A percentile compares a stretch with the other conserved stretches of the same genome.
phyloP scores from a whole-genome alignment of 2,888 invertebrate species.

The Podotricha telesiphe region DNA sequence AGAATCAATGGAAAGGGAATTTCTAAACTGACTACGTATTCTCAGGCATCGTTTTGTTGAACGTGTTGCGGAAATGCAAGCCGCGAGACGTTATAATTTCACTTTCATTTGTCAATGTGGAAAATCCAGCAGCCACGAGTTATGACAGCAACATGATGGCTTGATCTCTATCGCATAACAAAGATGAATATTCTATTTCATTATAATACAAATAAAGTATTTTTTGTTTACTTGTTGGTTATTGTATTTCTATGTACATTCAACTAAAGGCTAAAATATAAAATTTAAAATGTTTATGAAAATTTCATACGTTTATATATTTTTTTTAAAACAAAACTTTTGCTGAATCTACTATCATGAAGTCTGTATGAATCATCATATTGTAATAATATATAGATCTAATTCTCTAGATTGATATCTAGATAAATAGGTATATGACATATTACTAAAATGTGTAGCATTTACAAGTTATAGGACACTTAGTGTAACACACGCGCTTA shows the following conservation, averaged over 20 bases:
- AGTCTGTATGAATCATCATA: too few relatives aligned
- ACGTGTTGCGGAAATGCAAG: conserved; percentile 61
- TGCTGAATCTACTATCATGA: too few relatives aligned
- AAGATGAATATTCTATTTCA: neutral
- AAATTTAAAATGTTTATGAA: neutral
- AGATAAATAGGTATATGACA: neutral
- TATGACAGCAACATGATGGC: conserved; percentile 28
- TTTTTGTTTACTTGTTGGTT: neutral
- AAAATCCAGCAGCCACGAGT: conserved; percentile 54
- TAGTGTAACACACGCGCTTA: conserved; percentile 18
- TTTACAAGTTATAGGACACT: neutral
- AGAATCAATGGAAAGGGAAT: conserved; percentile 36
- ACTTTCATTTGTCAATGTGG: conserved; percentile 73
- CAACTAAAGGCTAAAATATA: neutral
- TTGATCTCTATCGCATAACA: conserved; percentile 20
- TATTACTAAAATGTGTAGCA: neutral
- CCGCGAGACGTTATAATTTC: conserved; percentile 57
- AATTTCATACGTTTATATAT: too few relatives aligned
- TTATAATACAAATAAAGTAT: neutral
- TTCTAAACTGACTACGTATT: conserved; percentile 55
- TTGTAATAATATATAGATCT: too few relatives aligned
- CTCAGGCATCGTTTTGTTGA: conserved; percentile 46
- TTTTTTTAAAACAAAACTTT: neutral
- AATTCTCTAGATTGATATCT: too few relatives aligned
- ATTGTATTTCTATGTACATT: neutral